Conservation (phyloP, 1,140 invertebrate species). For the Sinella curviseta region DNA sequence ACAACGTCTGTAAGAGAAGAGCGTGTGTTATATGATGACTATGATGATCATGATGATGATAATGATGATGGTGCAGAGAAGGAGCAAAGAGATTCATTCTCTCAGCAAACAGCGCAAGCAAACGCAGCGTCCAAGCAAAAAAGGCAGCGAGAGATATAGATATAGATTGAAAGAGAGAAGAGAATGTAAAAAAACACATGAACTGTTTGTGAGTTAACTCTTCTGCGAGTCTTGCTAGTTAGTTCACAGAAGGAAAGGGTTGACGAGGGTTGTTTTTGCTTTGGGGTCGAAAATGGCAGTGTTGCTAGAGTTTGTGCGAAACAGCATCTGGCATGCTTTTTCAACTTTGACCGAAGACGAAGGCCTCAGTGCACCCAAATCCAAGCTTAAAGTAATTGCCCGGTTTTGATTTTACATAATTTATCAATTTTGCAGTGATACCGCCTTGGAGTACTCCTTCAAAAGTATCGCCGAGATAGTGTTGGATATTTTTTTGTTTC, state of each 20-base stretch:
- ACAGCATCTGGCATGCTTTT: conserved; percentile 76
- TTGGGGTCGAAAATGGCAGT: conserved; percentile 60
- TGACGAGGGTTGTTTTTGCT: conserved; percentile 15
- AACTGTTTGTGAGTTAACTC: conserved; percentile 16
- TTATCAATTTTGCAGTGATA: no score
- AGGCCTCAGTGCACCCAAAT: conserved; percentile 66
- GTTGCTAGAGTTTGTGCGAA: conserved; percentile 68
- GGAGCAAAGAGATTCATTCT: not conserved
- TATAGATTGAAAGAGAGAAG: not conserved
- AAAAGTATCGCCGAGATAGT: no score
- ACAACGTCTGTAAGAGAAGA: no score
- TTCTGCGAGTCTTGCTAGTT: not conserved
- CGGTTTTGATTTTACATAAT: not conserved
- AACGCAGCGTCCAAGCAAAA: no score
- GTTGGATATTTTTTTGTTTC: no score
- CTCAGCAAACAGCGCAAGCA: not conserved
- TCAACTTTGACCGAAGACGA: conserved; percentile 65
- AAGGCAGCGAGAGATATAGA: no score
- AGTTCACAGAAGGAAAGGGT: conserved; percentile 17
- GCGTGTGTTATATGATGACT: no score
- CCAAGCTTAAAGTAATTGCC: conserved; percentile 69
- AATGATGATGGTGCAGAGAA: no score
- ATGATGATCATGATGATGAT: no score
- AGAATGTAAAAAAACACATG: conserved; percentile 11
- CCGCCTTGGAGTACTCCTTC: no score